A percentile compares a stretch with the other conserved stretches of the same genome.
These are phyloP conservation scores for Melanotaenia pygmaea DNA, from an alignment of 2,797 vertebrate species.

Conservation along the genomic window DNA sequence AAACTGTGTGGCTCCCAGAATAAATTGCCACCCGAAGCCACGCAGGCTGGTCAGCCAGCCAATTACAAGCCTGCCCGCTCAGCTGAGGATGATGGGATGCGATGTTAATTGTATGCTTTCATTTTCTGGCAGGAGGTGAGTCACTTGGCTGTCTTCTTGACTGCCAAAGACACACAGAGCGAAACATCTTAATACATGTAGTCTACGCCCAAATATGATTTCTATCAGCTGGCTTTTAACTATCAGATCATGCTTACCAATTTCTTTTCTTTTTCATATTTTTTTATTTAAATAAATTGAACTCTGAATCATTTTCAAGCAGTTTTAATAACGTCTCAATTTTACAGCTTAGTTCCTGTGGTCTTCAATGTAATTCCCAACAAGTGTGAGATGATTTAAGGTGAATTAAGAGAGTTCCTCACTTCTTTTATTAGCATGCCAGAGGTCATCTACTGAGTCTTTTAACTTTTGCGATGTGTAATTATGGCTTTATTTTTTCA, in stretches of 20 bases:
- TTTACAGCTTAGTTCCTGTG: constrained; percentile 23
- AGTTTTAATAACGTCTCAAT: constrained; percentile 24
- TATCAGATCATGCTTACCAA: neutral
- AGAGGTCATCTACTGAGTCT: constrained; percentile 77
- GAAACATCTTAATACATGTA: constrained; percentile 37
- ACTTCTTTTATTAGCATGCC: constrained; percentile 77
- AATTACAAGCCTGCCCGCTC: constrained; percentile 81
- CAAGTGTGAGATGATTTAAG: constrained; percentile 44
- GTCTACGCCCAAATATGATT: constrained; percentile 16
- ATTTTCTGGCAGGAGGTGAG: constrained; percentile 82
- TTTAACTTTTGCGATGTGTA: constrained; percentile 76
- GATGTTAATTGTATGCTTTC: constrained; percentile 83
- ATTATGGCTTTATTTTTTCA: constrained; percentile 61
- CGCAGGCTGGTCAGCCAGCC: constrained; percentile 81
- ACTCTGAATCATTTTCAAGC: constrained; percentile 19
- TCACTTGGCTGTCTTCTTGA: constrained; percentile 75
- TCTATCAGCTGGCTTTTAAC: neutral
- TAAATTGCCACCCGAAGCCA: constrained; percentile 84
- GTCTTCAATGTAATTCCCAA: constrained; percentile 24
- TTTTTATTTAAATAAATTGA: neutral
- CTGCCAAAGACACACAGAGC: constrained; percentile 44
- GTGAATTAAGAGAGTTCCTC: constrained; percentile 72
- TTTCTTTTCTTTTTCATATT: neutral
- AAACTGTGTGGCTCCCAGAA: constrained; percentile 78
- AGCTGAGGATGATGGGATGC: constrained; percentile 83